Conservation (phyloP, 1,140 invertebrate species). For the Pentalonia nigronervosa region DNA sequence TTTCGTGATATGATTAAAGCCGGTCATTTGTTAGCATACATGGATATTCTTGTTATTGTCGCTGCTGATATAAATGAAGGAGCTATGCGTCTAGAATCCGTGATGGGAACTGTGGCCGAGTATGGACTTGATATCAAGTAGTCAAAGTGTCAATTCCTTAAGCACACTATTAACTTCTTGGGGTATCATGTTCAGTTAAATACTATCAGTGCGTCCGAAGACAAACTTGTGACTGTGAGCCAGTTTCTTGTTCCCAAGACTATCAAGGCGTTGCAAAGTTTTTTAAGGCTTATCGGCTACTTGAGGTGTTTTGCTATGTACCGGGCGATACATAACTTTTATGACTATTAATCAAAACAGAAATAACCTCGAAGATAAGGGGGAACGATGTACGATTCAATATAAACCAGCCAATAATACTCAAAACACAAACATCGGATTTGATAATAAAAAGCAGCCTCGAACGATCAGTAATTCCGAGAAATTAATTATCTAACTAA, state of each 20-base stretch:
- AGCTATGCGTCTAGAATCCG: background rate
- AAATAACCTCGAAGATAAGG: too few species aligned
- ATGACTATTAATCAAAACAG: too few species aligned
- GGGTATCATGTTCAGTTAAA: background rate
- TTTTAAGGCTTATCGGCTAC: background rate
- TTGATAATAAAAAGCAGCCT: too few species aligned
- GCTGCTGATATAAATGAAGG: background rate
- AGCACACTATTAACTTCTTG: background rate
- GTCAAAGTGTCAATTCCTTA: slow-evolving; percentile 30
- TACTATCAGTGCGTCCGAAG: background rate
- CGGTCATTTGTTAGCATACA: background rate
- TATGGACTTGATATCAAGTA: background rate
- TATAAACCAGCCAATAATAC: too few species aligned
- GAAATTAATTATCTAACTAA: too few species aligned
- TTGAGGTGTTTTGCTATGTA: too few species aligned
- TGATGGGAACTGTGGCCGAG: background rate
- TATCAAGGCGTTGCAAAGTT: background rate
- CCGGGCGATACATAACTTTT: too few species aligned
- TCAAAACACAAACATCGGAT: too few species aligned
- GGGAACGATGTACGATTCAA: too few species aligned
- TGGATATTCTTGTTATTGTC: slow-evolving; percentile 2
- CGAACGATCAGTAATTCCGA: too few species aligned
- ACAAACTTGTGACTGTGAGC: background rate
- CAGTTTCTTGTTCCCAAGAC: background rate
- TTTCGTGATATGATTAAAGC: slow-evolving; percentile 61